These are phyloP conservation scores for Dryococelus australis DNA, from an alignment of 2,888 invertebrate species.

Conservation along the genomic window DNA sequence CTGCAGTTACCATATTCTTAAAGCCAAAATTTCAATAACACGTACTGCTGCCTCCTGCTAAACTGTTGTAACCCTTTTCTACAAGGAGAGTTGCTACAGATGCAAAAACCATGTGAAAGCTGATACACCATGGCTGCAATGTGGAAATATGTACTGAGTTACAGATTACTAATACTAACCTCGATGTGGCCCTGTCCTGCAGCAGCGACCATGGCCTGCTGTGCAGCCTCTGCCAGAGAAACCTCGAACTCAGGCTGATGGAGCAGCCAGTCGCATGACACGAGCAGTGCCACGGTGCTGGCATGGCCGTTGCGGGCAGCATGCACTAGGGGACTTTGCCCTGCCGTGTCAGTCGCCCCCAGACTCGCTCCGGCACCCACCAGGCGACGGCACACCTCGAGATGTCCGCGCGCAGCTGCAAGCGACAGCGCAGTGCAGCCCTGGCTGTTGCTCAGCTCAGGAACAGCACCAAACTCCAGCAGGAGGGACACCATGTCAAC, in stretches of 20 bases:
- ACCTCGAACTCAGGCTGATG: conserved; percentile 63
- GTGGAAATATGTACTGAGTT: no score
- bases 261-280: conserved; percentile 84
- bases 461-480: conserved; percentile 91
- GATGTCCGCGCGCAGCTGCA: conserved; percentile 88
- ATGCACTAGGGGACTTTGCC: conserved; percentile 87
- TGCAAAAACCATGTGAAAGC: no score
- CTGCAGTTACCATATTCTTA: no score
- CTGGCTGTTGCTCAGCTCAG: conserved; percentile 84
- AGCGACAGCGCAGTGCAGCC: conserved; percentile 88
- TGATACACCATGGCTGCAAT: no score
- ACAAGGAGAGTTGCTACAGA: no score
- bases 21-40: no score
- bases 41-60: no score
- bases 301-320: conserved; percentile 88
- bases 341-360: conserved; percentile 81
- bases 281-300: conserved; percentile 85
- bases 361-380: conserved; percentile 73
- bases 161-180: conserved; percentile 51
- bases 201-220: conserved; percentile 88
- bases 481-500: conserved; percentile 85
- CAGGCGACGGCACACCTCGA: conserved; percentile 79
- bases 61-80: no score
- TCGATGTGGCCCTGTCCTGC: conserved; percentile 86
- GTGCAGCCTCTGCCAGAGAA: conserved; percentile 77